Base-by-base conservation (phyloP, 2,113 vertebrate genomes). In the Sminthopsis crassicaudata region DNA sequence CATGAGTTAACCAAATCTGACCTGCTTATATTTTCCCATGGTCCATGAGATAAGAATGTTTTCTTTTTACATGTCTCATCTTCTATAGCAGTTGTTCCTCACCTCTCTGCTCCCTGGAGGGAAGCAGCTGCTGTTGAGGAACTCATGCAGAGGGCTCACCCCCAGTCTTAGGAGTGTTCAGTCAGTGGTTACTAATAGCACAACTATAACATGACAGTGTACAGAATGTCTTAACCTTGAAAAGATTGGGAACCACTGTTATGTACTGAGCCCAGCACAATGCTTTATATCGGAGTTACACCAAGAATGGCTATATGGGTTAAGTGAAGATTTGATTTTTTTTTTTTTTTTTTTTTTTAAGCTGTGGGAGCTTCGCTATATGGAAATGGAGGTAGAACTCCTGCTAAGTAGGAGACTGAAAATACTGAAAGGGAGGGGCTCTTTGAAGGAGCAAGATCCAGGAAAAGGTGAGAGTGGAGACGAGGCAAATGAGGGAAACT, bases 401-500 rank as follows among this genome's bases (percentile, higher is more conserved):
- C 3, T 92, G 54, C 92, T 27, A 50, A 19, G 60, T 89, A 92
- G 90, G 53, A 54, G 53, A 54, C 53, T 54, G 84, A 46, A 89
- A 54, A 50, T 67, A 46, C 26, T 91, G 23, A 94, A 90, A 50
- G 94, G 91, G 92, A 92, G 52, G 92, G 0, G 42, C 89, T 50
- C 88, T 60, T 89, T 53, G 46, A 93, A 91, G 30, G 55, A 57
- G 57, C 30, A 84, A 92, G 88, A 8, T 96, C 36, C 36, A 76
- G 25, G 90, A 84, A 67, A 84, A 94, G 8, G 36, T 89, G 46
- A 46, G 14, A 92, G 26, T 92, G 90, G 90, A 94, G 50, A 84
- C 89, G 89, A 89, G 42, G 88, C 5, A 95, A 96, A 94, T 53
- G 53, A 93, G 23, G 26, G 88, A 93, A 88, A 91, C 57, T 67